Conservation (phyloP, 2,888 invertebrate genomes). For the Drosophila lutescens region DNA sequence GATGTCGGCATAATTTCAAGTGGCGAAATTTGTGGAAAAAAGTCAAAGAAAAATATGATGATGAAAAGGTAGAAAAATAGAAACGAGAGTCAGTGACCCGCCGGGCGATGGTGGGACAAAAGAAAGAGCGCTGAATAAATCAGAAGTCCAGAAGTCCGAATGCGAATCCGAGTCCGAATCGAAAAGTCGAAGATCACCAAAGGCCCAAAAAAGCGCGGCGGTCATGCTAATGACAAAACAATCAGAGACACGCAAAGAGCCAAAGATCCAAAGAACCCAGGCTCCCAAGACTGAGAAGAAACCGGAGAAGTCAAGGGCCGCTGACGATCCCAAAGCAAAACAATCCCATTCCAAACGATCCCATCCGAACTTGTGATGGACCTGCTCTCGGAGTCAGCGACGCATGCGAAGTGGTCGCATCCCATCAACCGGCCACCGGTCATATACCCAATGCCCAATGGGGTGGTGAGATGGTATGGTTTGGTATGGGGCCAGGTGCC, state of each 20-base stretch:
- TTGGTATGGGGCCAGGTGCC: not conserved
- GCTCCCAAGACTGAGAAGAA: not conserved
- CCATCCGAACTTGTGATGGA: constrained; percentile 18
- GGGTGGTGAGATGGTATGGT: no score
- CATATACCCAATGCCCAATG: constrained; percentile 2
- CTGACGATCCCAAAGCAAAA: no score
- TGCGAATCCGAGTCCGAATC: constrained; percentile 10
- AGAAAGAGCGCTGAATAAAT: constrained; percentile 36
- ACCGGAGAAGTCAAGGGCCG: constrained; percentile 9
- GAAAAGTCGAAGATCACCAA: constrained; percentile 30
- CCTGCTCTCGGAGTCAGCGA: constrained; percentile 54
- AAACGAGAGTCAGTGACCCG: constrained; percentile 54
- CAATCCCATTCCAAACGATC: not conserved
- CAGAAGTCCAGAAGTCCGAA: not conserved
- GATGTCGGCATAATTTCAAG: constrained; percentile 71
- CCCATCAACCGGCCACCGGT: constrained; percentile 38
- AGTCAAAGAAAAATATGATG: not conserved
- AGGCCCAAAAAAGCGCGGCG: constrained; percentile 11
- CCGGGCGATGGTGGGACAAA: constrained; percentile 33
- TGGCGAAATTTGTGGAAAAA: constrained; percentile 46
- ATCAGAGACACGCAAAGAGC: constrained; percentile 50
- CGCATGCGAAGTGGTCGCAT: constrained; percentile 59
- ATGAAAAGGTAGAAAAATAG: constrained; percentile 38
- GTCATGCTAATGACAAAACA: constrained; percentile 72
- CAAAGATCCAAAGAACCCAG: not conserved